Evolutionary conservation across 1,140 invertebrate species (phyloP).

Genomic region (Hermetia illucens): DNA sequence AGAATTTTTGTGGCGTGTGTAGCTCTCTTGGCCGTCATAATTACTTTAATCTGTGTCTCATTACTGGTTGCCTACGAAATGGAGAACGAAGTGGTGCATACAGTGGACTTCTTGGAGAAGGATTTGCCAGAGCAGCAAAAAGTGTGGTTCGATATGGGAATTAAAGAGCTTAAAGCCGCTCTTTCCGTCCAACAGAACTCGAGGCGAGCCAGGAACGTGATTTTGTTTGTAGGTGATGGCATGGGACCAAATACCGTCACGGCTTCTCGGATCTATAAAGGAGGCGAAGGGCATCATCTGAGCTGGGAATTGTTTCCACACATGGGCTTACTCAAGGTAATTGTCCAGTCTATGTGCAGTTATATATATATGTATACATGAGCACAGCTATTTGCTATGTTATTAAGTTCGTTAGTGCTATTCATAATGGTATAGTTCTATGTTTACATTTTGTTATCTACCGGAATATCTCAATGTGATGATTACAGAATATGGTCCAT

Average conservation of each 20-base stretch:
- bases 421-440: no score
- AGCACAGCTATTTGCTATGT: not conserved
- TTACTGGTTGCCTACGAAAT: constrained; percentile 23
- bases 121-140: constrained; percentile 16
- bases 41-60: constrained; percentile 22
- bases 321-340: constrained; percentile 69
- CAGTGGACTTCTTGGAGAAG: constrained; percentile 17
- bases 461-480: no score
- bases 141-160: constrained; percentile 23
- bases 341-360: no score
- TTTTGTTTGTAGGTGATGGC: constrained; percentile 85
- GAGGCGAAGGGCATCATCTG: constrained; percentile 52
- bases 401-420: not conserved
- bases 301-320: constrained; percentile 74
- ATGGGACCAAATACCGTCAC: constrained; percentile 87
- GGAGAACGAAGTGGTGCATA: constrained; percentile 12
- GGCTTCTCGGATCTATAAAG: constrained; percentile 61
- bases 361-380: not conserved
- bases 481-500: no score
- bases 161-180: constrained; percentile 43
- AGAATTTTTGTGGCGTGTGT: no score
- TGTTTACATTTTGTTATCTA: no score
- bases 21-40: no score
- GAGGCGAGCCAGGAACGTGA: constrained; percentile 70
- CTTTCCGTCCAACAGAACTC: constrained; percentile 42